These are phyloP conservation scores for Nansenia antarctica DNA, from an alignment of 2,113 vertebrate genomes.

Conservation along the genomic window DNA sequence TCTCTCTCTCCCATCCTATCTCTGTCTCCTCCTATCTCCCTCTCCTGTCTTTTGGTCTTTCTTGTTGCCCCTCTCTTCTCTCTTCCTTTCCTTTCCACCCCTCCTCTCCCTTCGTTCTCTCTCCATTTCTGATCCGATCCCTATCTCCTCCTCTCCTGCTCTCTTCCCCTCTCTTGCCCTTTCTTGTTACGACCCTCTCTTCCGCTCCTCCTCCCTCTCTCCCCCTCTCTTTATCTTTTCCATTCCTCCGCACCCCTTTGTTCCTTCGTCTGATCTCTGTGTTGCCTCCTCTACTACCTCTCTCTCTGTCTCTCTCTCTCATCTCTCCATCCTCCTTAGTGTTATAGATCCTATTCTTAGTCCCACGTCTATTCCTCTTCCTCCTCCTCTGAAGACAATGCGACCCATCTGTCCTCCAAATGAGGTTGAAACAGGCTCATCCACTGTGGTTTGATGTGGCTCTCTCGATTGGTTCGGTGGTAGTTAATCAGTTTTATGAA, in stretches of 20 bases:
- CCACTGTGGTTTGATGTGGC: not conserved
- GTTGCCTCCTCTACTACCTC: not conserved
- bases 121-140: not conserved
- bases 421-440: not conserved
- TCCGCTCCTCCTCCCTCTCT: too few species aligned
- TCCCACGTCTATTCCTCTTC: not conserved
- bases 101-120: not conserved
- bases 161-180: not conserved
- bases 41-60: not conserved
- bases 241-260: not conserved
- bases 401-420: slow-evolving; percentile 5
- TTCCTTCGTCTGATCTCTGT: not conserved
- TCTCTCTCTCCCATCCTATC: not conserved
- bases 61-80: not conserved
- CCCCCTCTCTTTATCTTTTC: not conserved
- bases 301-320: not conserved
- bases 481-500: not conserved
- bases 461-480: not conserved
- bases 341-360: not conserved
- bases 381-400: slow-evolving; percentile 1
- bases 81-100: not conserved
- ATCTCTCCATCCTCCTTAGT: not conserved
- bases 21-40: not conserved
- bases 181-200: not conserved
- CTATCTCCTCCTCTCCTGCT: not conserved